Percentiles rank a stretch among this genome's conserved stretches.
phyloP scores from a whole-genome alignment of 2,113 vertebrate genomes.

The Junco hyemalis region DNA sequence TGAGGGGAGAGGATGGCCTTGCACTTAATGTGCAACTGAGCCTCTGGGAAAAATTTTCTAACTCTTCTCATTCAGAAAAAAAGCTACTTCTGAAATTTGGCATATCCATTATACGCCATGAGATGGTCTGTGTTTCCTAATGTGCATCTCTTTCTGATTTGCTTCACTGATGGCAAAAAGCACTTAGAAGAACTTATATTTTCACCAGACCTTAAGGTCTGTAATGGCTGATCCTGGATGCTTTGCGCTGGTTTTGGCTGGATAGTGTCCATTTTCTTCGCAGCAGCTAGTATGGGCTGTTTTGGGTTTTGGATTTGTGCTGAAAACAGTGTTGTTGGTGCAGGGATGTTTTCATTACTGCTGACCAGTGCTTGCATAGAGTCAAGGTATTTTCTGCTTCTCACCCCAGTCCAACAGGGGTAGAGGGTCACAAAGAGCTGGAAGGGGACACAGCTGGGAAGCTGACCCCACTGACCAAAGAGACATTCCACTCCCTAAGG shows the following conservation, averaged over 20 bases:
- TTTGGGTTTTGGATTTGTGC: neutral
- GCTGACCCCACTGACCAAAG: neutral
- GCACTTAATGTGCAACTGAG: rapidly evolving
- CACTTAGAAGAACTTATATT: slow-evolving; percentile 17
- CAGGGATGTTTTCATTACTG: neutral
- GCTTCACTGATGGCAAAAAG: neutral
- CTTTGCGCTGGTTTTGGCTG: neutral
- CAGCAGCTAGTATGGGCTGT: neutral
- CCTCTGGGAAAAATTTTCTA: neutral
- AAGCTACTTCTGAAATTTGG: neutral
- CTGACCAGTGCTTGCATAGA: neutral
- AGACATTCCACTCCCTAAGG: neutral
- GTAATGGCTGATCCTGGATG: neutral
- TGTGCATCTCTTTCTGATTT: neutral
- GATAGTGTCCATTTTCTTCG: neutral
- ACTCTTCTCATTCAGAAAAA: neutral
- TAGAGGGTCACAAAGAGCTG: neutral
- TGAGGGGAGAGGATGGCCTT: neutral
- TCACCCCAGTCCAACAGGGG: neutral
- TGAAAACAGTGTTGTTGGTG: neutral
- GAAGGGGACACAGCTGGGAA: neutral
- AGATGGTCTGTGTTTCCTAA: neutral
- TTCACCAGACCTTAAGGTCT: neutral
- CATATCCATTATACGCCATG: neutral
- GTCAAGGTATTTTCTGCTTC: neutral